A percentile compares a stretch with the other conserved stretches of the same genome.
Evolutionary conservation across 2,888 invertebrate species (phyloP).

Genomic region (Neoascia interrupta): DNA sequence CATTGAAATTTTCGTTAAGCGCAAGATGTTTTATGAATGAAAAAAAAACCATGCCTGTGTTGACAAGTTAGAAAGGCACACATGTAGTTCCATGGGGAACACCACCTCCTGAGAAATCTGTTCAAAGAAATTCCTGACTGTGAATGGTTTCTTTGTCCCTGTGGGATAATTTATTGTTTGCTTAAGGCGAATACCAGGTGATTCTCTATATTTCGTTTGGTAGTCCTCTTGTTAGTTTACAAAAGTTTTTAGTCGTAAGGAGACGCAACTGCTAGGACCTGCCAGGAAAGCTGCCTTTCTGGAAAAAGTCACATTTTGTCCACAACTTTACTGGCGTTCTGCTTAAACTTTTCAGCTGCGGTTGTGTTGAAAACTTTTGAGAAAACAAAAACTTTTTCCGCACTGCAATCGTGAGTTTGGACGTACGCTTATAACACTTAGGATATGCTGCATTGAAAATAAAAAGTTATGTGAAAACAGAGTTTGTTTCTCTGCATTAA

Average conservation of each 20-base stretch:
- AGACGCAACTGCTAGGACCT: slow-evolving; percentile 35
- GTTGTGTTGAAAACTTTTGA: too few relatives aligned
- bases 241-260: slow-evolving; percentile 49
- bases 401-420: too few relatives aligned
- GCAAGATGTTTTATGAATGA: too few relatives aligned
- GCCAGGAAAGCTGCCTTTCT: slow-evolving; percentile 12
- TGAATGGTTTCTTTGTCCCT: slow-evolving; percentile 32
- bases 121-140: slow-evolving; percentile 26
- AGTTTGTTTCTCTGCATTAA: too few relatives aligned
- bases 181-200: slow-evolving; percentile 39
- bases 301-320: slow-evolving; percentile 12
- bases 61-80: slow-evolving; percentile 14
- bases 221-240: slow-evolving; percentile 33
- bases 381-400: too few relatives aligned
- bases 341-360: too few relatives aligned
- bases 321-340: too few relatives aligned
- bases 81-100: not conserved
- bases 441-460: too few relatives aligned
- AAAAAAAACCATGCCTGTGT: too few relatives aligned
- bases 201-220: slow-evolving; percentile 26
- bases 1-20: too few relatives aligned
- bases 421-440: too few relatives aligned
- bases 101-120: slow-evolving; percentile 11
- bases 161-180: slow-evolving; percentile 44
- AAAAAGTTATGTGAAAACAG: too few relatives aligned